Percentiles rank a stretch among this genome's conserved stretches.
These are phyloP conservation scores for Thamnophis sirtalis DNA, from an alignment of 2,113 vertebrate genomes.

Conservation along the genomic window DNA sequence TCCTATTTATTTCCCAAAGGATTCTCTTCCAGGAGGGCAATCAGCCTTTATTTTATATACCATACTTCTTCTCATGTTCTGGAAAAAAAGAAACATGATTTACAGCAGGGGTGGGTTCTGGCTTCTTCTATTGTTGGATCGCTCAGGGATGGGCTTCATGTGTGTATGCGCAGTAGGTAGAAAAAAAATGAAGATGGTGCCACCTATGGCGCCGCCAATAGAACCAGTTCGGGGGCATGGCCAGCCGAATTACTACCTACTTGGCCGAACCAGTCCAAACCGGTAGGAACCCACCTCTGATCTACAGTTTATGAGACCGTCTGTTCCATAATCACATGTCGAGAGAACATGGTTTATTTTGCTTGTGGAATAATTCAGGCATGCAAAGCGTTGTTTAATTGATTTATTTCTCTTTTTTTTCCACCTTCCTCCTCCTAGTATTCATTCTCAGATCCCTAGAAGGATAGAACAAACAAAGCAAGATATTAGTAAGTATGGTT, in stretches of 20 bases:
- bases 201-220: no score
- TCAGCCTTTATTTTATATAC: not conserved
- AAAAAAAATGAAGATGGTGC: no score
- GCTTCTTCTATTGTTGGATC: no score
- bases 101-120: not conserved
- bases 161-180: no score
- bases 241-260: no score
- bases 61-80: not conserved
- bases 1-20: not conserved
- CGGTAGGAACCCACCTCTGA: no score
- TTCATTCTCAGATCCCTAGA: not conserved
- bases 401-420: not conserved
- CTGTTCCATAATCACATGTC: not conserved
- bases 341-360: not conserved
- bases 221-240: no score
- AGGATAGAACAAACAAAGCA: not conserved
- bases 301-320: not conserved
- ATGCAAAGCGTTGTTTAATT: not conserved
- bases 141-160: no score
- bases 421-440: not conserved
- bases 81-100: not conserved
- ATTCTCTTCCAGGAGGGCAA: not conserved
- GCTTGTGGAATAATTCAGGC: not conserved
- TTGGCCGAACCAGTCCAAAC: no score
- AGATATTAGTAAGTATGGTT: not conserved